Percentiles rank a stretch among this genome's conserved stretches.
These are phyloP conservation scores for Conopomorpha cramerella DNA, from an alignment of 1,140 invertebrate genomes.

Conservation along the genomic window DNA sequence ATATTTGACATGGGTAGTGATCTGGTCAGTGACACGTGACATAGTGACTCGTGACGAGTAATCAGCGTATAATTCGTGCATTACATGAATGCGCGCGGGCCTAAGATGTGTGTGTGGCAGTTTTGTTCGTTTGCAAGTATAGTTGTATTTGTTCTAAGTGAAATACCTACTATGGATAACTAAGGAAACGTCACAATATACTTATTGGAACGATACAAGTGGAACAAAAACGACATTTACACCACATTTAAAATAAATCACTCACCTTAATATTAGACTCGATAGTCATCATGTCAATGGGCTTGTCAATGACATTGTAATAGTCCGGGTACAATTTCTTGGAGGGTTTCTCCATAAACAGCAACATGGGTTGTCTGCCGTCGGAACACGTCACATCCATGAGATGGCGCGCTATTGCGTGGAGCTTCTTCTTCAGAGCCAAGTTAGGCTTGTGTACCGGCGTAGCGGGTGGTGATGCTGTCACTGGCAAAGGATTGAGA, in stretches of 20 bases:
- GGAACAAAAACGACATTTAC: no score
- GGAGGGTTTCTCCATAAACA: slow-evolving; percentile 96
- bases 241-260: slow-evolving; percentile 2
- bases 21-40: no score
- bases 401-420: slow-evolving; percentile 75
- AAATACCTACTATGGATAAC: no score
- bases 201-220: not conserved
- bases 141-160: no score
- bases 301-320: slow-evolving; percentile 91
- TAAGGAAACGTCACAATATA: no score
- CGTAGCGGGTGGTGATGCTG: slow-evolving; percentile 25
- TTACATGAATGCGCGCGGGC: no score
- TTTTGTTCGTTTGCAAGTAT: no score
- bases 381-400: slow-evolving; percentile 78
- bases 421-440: slow-evolving; percentile 75
- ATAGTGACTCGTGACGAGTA: no score
- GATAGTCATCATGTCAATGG: slow-evolving; percentile 95
- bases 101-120: no score
- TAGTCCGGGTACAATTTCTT: slow-evolving; percentile 96
- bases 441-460: slow-evolving; percentile 63
- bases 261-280: slow-evolving; percentile 83
- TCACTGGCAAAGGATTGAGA: slow-evolving; percentile 7
- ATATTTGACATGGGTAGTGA: no score
- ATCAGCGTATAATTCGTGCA: no score
- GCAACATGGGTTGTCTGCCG: slow-evolving; percentile 83